Evolutionary conservation across 53 echinoderm and acorn worm genomes (phyloP), one percentile per base, ranked within the genome.

Genomic region (Pentamera pediparva): DNA sequence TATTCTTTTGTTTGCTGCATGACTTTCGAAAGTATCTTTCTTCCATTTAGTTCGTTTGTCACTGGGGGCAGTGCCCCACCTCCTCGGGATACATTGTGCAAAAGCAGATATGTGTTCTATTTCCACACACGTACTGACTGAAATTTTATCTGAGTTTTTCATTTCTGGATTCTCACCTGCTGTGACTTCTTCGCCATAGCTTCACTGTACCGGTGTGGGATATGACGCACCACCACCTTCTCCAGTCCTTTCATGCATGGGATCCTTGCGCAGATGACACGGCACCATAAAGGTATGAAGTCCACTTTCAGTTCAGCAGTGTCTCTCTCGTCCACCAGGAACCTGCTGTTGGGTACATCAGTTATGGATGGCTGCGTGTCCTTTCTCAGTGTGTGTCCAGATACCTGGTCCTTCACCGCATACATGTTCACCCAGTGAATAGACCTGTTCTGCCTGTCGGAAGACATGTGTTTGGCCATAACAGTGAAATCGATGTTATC

Each of bases 361-460:
- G 26, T 18, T 6, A 59, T 29, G 7, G 19, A 30, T 59, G 60
- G 26, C 7, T 41, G 43, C 8, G 27, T 28, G 8, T 26, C 29
- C 4, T 7, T 18, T 26, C 9, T 29, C 8, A 28, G 31, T 2
- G 28, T 33, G 6, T 28, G 8, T 6, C 60, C 60, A 60, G 9
- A 31, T 60, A 60, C 60, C 10, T 30, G 9, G 11, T 60, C 60
- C 18, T 18, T 60, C 11, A 60, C 18, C 7, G 60, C 60, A 60
- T 60, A 60, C 60, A 60, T 60, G 60, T 60, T 60, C 1, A 60
- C 28, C 60, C 60, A 60, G 18, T 60, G 35, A 18, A 60, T 8
- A 31, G 60, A 60, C 18, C 6, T 22, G 60, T 60, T 60, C 18
- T 60, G 60, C 8, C 60, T 22, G 31, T 10, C 32, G 10, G 32